These are phyloP conservation scores for Chinchilla lanigera DNA, from an alignment of 2,113 vertebrate genomes.

Conservation along the genomic window DNA sequence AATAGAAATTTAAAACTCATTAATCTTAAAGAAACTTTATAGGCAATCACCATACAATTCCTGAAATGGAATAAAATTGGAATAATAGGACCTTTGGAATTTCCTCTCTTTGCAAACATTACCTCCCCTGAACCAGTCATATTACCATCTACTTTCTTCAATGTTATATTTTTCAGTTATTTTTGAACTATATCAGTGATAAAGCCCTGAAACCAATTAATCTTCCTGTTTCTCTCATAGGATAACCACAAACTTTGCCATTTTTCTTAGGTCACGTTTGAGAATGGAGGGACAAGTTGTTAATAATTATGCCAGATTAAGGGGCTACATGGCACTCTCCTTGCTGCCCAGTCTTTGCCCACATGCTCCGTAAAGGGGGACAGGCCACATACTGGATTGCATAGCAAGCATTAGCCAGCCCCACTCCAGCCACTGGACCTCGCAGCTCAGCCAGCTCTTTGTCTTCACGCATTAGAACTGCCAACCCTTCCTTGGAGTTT, in stretches of 20 bases:
- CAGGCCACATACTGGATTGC: conserved; percentile 82
- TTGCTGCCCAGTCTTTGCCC: neutral
- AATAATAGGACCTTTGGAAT: neutral
- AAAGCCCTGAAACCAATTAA: neutral
- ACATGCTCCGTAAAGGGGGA: rapidly evolving
- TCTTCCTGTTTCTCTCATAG: conserved; percentile 17
- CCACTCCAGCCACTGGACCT: conserved; percentile 78
- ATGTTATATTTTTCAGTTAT: neutral
- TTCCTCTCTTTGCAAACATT: neutral
- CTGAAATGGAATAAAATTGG: neutral
- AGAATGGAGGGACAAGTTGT: neutral
- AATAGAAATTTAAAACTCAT: conserved; percentile 24
- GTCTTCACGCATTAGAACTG: conserved; percentile 77
- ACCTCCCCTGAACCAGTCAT: neutral
- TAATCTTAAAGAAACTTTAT: neutral
- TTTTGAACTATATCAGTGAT: conserved; percentile 20
- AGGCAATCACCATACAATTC: neutral
- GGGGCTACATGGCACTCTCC: neutral
- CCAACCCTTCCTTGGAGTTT: conserved; percentile 49
- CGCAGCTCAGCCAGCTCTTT: conserved; percentile 84
- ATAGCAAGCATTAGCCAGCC: conserved; percentile 86
- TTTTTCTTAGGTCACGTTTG: neutral
- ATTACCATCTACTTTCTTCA: neutral
- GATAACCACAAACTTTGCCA: neutral
- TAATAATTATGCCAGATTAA: neutral